Base-by-base conservation (phyloP, 1,140 invertebrate species). In the Calliopsis andreniformis region DNA sequence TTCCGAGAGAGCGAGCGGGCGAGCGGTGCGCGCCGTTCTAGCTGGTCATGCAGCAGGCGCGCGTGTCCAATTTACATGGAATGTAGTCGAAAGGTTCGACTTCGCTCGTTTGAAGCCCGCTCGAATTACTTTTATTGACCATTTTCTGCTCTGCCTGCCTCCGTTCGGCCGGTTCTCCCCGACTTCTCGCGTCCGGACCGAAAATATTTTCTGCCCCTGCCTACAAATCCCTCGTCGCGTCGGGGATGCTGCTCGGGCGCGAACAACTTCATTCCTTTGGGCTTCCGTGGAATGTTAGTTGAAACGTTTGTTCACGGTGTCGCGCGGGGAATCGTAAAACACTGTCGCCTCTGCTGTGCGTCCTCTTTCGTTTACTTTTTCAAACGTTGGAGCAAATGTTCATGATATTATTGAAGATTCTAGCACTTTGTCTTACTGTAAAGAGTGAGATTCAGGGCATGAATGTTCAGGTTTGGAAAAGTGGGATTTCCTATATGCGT, bases 271-370 rank as follows among this genome's bases (percentile, higher is more conserved):
- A 87, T 90, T 89, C 82, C 81, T 76, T 61, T 78, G 84, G 63
- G 82, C 86, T 87, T 85, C 86, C 87, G 35, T 69, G 90, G 89
- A 91, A 91, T 91, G 84, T 90, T 89, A 89, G 88, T 90, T 89
- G 87, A 88, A 91, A 89, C 84, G 83, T 72, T 80, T n/a, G 67
- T 61, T 39, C 35, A 39, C 10, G 10, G 10, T 39, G 10, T 5
- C 35, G 35, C 35, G 4, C 35, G 35, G 35, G 10, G 10, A 39
- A 39, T 39, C 35, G 35, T 10, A 5, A 10, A 10, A 39, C 35
- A 39, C 35, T 39, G 35, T n/a, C n/a, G n/a, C n/a, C n/a, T n/a
- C n/a, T n/a, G n/a, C n/a, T n/a, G n/a, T n/a, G n/a, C n/a, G n/a
- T n/a, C n/a, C n/a, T n/a, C n/a, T n/a, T n/a, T n/a, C n/a, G n/a